phyloP scores from a whole-genome alignment of 2,113 vertebrate species.

The Choloepus hoffmanni region DNA sequence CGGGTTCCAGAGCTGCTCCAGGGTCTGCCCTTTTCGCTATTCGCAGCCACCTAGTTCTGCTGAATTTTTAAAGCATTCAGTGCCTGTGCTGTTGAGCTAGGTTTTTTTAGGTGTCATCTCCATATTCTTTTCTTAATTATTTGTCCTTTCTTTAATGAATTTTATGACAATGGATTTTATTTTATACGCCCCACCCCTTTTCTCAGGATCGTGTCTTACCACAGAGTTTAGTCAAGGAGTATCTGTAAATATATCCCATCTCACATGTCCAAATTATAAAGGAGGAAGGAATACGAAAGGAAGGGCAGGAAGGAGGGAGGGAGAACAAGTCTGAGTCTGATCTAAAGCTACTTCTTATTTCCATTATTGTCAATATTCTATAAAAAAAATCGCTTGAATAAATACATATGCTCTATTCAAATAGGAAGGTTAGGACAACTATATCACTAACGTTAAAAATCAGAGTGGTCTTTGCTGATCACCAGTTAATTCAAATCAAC shows the following conservation, averaged over 20 bases:
- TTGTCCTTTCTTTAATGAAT: neutral
- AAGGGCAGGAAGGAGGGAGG: neutral
- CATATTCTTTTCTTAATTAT: neutral
- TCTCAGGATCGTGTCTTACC: neutral
- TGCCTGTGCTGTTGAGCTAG: neutral
- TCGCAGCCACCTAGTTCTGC: neutral
- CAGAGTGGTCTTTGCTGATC: neutral
- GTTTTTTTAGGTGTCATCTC: neutral
- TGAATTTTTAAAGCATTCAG: neutral
- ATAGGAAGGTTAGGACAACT: neutral
- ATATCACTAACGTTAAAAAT: slow-evolving; percentile 9
- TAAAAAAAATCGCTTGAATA: neutral
- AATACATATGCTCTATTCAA: neutral
- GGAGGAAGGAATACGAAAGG: neutral
- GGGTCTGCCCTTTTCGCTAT: too few relatives aligned
- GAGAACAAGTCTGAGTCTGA: neutral
- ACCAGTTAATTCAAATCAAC: neutral
- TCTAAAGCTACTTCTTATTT: neutral
- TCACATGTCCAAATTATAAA: neutral
- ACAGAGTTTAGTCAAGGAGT: neutral
- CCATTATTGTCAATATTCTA: neutral
- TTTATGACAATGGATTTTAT: neutral
- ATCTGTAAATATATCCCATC: neutral
- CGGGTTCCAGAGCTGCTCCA: neutral
- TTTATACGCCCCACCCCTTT: neutral